These are phyloP conservation scores for Lepidochitona cinerea DNA, from an alignment of 2,888 invertebrate species.

Conservation along the genomic window DNA sequence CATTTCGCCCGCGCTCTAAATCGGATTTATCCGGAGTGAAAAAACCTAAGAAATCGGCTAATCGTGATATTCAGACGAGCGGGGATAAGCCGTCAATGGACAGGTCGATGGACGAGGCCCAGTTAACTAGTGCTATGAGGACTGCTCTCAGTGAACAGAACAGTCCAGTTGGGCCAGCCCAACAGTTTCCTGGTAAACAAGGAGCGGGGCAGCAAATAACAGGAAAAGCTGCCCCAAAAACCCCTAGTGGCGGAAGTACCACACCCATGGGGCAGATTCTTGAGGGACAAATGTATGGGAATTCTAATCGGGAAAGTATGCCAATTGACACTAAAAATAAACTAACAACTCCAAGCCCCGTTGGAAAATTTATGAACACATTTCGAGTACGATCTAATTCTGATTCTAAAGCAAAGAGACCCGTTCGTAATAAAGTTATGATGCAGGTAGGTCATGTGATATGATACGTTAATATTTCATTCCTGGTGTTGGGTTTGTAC, in stretches of 20 bases:
- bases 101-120: constrained; percentile 56
- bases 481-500: too few relatives aligned
- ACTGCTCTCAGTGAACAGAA: background rate
- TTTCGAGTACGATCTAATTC: constrained; percentile 60
- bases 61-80: background rate
- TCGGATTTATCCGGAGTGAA: constrained; percentile 64
- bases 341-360: constrained; percentile 48
- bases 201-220: background rate
- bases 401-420: constrained; percentile 51
- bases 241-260: constrained; percentile 13
- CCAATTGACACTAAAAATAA: constrained; percentile 32
- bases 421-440: constrained; percentile 37
- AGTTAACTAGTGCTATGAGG: constrained; percentile 14
- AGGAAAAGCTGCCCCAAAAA: background rate
- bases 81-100: constrained; percentile 34
- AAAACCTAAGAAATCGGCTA: constrained; percentile 51
- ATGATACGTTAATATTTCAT: too few relatives aligned
- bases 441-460: constrained; percentile 42
- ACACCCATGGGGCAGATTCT: constrained; percentile 66
- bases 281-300: constrained; percentile 48
- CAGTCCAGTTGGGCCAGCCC: background rate
- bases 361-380: constrained; percentile 55
- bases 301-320: background rate
- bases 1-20: constrained; percentile 64
- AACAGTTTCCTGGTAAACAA: background rate